Conservation (phyloP, 2,113 vertebrate species). For the Catharus fuscescens region DNA sequence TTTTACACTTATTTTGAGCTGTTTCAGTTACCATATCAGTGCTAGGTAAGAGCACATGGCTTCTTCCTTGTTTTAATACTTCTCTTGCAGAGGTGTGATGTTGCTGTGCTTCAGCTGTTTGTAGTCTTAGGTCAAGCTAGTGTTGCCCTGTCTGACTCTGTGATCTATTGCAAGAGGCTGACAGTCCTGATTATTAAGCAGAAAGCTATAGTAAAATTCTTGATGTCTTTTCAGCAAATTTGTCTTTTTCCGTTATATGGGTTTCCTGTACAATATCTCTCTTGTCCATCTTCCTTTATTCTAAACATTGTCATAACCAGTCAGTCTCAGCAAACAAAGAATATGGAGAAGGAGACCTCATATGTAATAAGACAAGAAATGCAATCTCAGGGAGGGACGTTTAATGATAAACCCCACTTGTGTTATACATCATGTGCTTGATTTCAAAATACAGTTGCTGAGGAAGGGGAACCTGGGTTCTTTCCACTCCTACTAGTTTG, state of each 20-base stretch:
- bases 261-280: not conserved
- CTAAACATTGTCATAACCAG: not conserved
- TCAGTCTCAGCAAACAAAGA: not conserved
- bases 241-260: not conserved
- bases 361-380: not conserved
- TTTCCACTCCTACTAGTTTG: not conserved
- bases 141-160: not conserved
- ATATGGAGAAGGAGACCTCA: not conserved
- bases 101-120: not conserved
- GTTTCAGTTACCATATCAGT: not conserved
- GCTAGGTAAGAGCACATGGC: accelerated
- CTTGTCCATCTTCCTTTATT: not conserved
- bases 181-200: not conserved
- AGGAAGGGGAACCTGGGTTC: not conserved
- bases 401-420: not conserved
- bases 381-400: not conserved
- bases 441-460: not conserved
- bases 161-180: not conserved
- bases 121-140: not conserved
- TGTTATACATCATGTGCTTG: not conserved
- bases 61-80: not conserved
- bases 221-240: not conserved
- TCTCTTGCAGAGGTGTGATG: not conserved
- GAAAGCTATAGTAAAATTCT: not conserved
- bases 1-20: not conserved